Conservation (phyloP, 2,113 vertebrate genomes). For the Chloropsis hardwickii region DNA sequence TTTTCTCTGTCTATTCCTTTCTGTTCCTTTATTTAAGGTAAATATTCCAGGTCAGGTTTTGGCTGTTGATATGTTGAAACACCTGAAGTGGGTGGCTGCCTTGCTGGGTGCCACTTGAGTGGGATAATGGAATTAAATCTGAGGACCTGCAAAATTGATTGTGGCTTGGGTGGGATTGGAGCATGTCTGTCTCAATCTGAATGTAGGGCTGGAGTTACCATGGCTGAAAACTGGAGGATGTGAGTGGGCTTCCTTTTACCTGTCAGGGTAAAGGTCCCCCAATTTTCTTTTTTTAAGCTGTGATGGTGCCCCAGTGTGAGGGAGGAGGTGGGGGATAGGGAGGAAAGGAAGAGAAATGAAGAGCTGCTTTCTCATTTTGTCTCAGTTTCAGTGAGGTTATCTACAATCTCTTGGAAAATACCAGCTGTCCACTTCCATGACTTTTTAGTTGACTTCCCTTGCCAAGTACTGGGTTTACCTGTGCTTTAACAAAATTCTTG, state of each 20-base stretch:
- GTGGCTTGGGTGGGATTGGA: not conserved
- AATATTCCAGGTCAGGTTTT: not conserved
- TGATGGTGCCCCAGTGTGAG: not conserved
- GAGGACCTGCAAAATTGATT: not conserved
- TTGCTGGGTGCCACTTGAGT: not conserved
- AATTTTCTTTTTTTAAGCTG: not conserved
- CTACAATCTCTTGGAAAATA: not conserved
- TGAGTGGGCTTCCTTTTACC: not conserved
- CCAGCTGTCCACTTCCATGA: not conserved
- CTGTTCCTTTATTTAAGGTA: constrained; percentile 99
- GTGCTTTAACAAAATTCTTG: not conserved
- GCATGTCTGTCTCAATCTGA: not conserved
- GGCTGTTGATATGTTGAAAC: not conserved
- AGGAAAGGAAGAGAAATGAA: not conserved
- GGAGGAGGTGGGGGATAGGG: not conserved
- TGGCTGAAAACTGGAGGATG: not conserved
- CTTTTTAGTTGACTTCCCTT: not conserved
- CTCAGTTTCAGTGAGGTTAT: not conserved
- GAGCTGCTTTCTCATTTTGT: not conserved
- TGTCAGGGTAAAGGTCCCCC: not conserved
- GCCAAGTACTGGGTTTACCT: not conserved
- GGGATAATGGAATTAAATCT: not conserved
- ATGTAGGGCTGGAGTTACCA: not conserved
- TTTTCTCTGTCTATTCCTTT: constrained; percentile 98
- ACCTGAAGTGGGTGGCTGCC: not conserved